Percentiles rank a stretch among this genome's conserved stretches.
Evolutionary conservation across 64 coral and sea anemone species (phyloP).

Genomic region (Catalaphyllia jardinei): DNA sequence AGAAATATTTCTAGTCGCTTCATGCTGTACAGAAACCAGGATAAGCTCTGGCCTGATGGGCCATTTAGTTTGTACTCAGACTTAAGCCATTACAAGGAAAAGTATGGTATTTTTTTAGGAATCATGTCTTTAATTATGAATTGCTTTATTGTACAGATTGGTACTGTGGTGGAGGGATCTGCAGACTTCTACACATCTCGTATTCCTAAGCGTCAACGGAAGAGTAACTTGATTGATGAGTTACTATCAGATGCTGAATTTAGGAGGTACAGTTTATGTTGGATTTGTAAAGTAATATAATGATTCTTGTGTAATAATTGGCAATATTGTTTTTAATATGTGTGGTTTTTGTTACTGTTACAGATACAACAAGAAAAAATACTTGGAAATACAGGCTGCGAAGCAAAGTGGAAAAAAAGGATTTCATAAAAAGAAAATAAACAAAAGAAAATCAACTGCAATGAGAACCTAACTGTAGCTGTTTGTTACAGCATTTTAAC

Average conservation of each 20-base stretch:
- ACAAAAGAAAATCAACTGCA: conserved; percentile 67
- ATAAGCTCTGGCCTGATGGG: no score
- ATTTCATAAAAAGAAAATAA: conserved; percentile 86
- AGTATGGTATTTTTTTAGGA: no score
- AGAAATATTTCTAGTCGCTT: no score
- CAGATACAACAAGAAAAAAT: conserved; percentile 99
- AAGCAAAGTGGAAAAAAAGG: conserved; percentile 92
- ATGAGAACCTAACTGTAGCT: conserved; percentile 4
- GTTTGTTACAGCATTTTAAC: neutral
- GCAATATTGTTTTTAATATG: neutral
- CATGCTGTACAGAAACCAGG: no score
- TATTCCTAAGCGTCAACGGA: conserved; percentile 88
- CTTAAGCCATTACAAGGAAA: no score
- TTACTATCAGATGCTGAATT: conserved; percentile 89
- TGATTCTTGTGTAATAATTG: no score
- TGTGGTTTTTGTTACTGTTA: conserved; percentile 1
- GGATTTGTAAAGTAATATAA: no score
- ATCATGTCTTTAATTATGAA: no score
- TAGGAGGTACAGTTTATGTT: conserved; percentile 67
- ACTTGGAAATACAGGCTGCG: conserved; percentile 86
- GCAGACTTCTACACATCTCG: conserved; percentile 96
- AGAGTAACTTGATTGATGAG: conserved; percentile 82
- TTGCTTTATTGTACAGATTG: conserved; percentile 57
- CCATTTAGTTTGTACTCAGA: no score
- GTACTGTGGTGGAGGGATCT: conserved; percentile 85